A percentile compares a stretch with the other conserved stretches of the same genome.
These are phyloP conservation scores for pig (Sus scrofa) DNA, from an alignment of 2,113 vertebrate genomes.

Conservation along the genomic window DNA sequence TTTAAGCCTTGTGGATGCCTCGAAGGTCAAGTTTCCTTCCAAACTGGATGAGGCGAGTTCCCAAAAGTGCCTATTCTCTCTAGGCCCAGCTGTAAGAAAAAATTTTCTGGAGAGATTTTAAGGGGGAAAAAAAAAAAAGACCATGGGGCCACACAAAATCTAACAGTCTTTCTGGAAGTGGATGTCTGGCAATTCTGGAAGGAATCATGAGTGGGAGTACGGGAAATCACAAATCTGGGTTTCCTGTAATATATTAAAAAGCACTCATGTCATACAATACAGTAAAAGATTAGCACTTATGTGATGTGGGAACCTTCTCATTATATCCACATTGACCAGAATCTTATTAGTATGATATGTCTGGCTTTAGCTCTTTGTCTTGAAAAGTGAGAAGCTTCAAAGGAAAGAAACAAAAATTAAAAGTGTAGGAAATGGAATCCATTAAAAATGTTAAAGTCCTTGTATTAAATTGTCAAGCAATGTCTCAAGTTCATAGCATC, in stretches of 20 bases:
- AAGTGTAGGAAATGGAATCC: constrained; percentile 45
- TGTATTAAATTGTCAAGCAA: constrained; percentile 45
- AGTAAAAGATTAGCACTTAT: constrained; percentile 49
- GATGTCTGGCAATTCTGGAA: not conserved
- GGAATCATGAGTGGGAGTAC: not conserved
- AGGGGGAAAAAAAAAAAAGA: not conserved
- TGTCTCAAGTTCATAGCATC: not conserved
- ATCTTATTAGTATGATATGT: constrained; percentile 39
- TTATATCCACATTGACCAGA: constrained; percentile 20
- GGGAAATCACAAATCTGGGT: constrained; percentile 45
- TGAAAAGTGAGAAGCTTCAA: constrained; percentile 51
- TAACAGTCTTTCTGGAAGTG: constrained; percentile 4
- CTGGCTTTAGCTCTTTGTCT: constrained; percentile 43
- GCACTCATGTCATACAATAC: constrained; percentile 40
- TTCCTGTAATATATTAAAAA: constrained; percentile 66
- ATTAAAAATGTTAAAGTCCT: constrained; percentile 49
- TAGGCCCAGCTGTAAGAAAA: not conserved
- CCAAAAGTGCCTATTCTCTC: not conserved
- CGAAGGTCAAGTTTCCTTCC: not conserved
- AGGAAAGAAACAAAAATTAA: constrained; percentile 58
- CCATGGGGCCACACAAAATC: not conserved
- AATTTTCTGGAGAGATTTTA: not conserved
- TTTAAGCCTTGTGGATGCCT: not conserved
- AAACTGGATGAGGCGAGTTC: not conserved
- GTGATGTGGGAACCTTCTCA: constrained; percentile 39